phyloP scores from a whole-genome alignment of 2,888 invertebrate genomes.

The Drosophila rubida region DNA sequence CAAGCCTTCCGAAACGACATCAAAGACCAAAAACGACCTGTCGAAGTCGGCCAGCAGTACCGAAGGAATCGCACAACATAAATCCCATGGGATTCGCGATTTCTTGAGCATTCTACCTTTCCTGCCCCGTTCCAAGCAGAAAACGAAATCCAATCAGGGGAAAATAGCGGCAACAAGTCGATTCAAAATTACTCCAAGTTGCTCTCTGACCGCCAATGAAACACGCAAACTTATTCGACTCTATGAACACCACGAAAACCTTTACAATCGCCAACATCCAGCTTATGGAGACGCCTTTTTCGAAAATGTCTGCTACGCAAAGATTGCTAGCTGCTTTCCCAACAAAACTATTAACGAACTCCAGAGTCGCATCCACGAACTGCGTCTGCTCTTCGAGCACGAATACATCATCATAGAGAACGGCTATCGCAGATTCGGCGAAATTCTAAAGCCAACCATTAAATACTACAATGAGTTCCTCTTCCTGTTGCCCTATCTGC shows the following conservation, averaged over 20 bases:
- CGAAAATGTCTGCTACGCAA: constrained; percentile 45
- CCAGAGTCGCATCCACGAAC: constrained; percentile 19
- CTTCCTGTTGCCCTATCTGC: constrained; percentile 53
- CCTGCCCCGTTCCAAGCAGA: not conserved
- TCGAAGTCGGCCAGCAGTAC: not conserved
- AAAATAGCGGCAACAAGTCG: not conserved
- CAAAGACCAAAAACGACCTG: not conserved
- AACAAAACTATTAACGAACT: constrained; percentile 23
- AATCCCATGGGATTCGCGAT: constrained; percentile 17
- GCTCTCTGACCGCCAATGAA: constrained; percentile 26
- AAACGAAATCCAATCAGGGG: not conserved
- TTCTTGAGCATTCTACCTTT: constrained; percentile 20
- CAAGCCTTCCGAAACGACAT: constrained; percentile 54
- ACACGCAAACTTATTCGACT: constrained; percentile 44
- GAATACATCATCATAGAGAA: constrained; percentile 51
- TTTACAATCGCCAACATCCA: constrained; percentile 48
- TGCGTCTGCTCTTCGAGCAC: constrained; percentile 46
- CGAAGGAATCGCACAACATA: not conserved
- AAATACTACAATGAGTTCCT: constrained; percentile 59
- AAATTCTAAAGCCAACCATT: constrained; percentile 37
- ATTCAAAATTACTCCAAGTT: not conserved
- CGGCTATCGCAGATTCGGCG: constrained; percentile 7
- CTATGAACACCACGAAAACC: constrained; percentile 43
- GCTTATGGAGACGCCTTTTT: constrained; percentile 48
- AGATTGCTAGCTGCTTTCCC: constrained; percentile 45